Evolutionary conservation across 2,113 vertebrate species (phyloP), one percentile per base, ranked within the genome.

Genomic region (Bos indicus): DNA sequence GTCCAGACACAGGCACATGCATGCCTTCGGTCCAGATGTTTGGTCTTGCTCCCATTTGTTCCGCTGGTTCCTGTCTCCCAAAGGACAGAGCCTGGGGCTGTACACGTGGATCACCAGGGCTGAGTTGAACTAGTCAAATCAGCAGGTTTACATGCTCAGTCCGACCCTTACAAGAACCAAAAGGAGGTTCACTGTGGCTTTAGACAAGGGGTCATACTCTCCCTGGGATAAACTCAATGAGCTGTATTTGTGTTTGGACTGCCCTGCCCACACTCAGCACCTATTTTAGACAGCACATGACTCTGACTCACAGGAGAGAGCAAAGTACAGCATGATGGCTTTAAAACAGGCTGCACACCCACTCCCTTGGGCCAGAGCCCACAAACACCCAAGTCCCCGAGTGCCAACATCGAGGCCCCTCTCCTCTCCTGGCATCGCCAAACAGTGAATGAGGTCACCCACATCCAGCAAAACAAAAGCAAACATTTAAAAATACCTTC

Each of bases 301-400:
- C 67, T 95, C 81, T 96, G 97, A 97, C 95, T 97, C 97, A 97
- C 23, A 88, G 54, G 84, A 83, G 88, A 92, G 77, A 97, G 86
- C 74, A 94, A 85, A 96, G 82, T 89, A 59, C 88, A 33, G 59
- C 57, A 64, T 5, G 16, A 67, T 57, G 51, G 51, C 92, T 93
- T 40, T 56, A 56, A 95, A 91, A 84, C 89, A 59, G 30, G 71
- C 52, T 33, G n/a, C n/a, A 88, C 77, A 57, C 95, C 97, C 91
- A 95, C 96, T 71, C 4, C 52, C 33, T n/a, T 43, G 89, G 89
- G 82, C 67, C 60, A 86, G 54, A 56, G 28, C 82, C 91, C 12
- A 4, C 14, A 96, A 90, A 60, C 43, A 67, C 54, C n/a, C 7
- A 40, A 48, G 43, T 59, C 26, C 67, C 93, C 21, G 33, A 19